A percentile compares a stretch with the other conserved stretches of the same genome.
Conservation (phyloP, 2,797 vertebrate genomes). For the Xerus rutilus region DNA sequence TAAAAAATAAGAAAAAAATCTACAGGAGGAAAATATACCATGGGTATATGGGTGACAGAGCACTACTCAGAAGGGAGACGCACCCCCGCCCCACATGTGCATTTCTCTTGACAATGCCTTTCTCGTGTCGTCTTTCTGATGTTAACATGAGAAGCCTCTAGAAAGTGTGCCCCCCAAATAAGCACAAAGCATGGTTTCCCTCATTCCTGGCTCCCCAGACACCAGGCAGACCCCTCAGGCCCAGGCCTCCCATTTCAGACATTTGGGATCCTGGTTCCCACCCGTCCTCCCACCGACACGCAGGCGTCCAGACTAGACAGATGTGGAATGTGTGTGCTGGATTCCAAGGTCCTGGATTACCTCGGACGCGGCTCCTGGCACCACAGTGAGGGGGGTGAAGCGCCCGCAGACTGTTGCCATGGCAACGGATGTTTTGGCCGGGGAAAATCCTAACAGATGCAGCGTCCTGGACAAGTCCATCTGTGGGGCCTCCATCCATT, state of each 20-base stretch:
- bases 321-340: conserved; percentile 92
- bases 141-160: background rate
- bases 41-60: no score
- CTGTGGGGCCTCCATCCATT: conserved; percentile 76
- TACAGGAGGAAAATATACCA: no score
- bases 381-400: conserved; percentile 85
- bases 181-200: background rate
- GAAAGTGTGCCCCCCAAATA: background rate
- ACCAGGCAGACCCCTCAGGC: background rate
- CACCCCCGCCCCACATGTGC: no score
- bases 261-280: conserved; percentile 35
- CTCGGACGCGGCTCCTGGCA: conserved; percentile 91
- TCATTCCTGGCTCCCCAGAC: background rate
- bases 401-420: conserved; percentile 86
- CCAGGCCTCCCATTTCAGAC: background rate
- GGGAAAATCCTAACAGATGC: conserved; percentile 85
- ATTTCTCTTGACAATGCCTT: background rate
- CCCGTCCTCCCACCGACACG: conserved; percentile 39
- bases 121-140: background rate
- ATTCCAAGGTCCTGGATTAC: conserved; percentile 93
- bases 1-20: no score
- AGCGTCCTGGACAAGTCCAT: conserved; percentile 83
- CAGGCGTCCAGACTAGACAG: conserved; percentile 92
- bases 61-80: background rate
- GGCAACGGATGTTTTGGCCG: conserved; percentile 87